These are phyloP conservation scores for Cebidichthys violaceus DNA, from an alignment of 2,113 vertebrate genomes.

Conservation along the genomic window DNA sequence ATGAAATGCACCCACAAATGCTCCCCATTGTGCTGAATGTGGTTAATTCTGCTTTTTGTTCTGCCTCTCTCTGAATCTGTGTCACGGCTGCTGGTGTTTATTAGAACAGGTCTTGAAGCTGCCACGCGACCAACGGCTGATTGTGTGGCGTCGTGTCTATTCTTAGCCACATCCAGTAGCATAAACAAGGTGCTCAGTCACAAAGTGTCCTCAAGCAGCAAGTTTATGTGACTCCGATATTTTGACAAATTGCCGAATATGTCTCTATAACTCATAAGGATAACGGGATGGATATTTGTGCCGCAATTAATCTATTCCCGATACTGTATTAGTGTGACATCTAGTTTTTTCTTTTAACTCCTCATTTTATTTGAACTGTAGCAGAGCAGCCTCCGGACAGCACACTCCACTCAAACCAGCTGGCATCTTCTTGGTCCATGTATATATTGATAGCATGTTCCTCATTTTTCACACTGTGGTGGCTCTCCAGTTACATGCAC, in stretches of 20 bases:
- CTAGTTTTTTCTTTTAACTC: background rate
- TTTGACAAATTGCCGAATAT: constrained; percentile 7
- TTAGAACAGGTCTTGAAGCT: constrained; percentile 27
- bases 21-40: constrained; percentile 4
- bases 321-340: background rate
- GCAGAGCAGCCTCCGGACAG: background rate
- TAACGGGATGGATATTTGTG: constrained; percentile 2
- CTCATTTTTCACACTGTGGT: constrained; percentile 36
- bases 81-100: constrained; percentile 33
- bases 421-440: constrained; percentile 9
- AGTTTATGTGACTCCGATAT: constrained; percentile 2
- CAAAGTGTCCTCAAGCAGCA: constrained; percentile 8
- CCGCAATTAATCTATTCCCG: background rate
- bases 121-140: constrained; percentile 50
- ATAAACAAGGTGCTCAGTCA: constrained; percentile 23
- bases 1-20: background rate
- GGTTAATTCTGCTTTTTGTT: background rate
- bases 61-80: constrained; percentile 28
- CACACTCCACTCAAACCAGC: constrained; percentile 6
- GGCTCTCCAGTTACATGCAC: constrained; percentile 58
- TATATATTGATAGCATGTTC: constrained; percentile 33
- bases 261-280: background rate
- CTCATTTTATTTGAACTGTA: background rate
- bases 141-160: constrained; percentile 58
- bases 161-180: constrained; percentile 33